Evolutionary conservation across 2,113 vertebrate species (phyloP), one percentile per base, ranked within the genome.

Genomic region (Ancistrus triradiatus): DNA sequence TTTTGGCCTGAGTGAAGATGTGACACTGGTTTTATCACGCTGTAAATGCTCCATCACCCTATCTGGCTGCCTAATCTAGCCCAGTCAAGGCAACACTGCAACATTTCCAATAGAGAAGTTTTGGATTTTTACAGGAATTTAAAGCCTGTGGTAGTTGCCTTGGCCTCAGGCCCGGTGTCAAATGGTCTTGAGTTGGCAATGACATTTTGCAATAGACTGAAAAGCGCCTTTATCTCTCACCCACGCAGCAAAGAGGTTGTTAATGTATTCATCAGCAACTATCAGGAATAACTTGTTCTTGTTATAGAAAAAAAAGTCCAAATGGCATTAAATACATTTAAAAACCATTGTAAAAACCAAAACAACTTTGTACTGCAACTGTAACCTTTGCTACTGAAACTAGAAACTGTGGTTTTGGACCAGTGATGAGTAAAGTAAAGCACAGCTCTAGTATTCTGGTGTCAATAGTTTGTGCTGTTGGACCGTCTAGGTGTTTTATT

Each of bases 131-230:
- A 43, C 28, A 17, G 40, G n/a, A 47, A 21, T 27, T 37, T 22
- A 4, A 62, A 24, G 40, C n/a, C 9, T 48, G 43, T 48, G n/a
- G n/a, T 66, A 35, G 33, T 35, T 46, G 4, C 37, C 42, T 56
- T 56, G 63, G 62, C 62, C 31, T 21, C 27, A 11, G 5, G 40
- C 51, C 62, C n/a, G 3, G 37, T 33, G 27, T 52, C 35, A 43
- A 37, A 63, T 14, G 15, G 6, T n/a, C 31, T 18, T 10, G 21
- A 52, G 48, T 15, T 53, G 61, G 25, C 47, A 28, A 31, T 9
- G 17, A 14, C n/a, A 13, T 22, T 51, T 42, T 28, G 14, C 10
- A 10, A 11, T n/a, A 1, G 22, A 28, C 15, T 19, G 35, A 25
- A 10, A 15, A 17, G 7, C 21, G 0, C 13, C 21, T 35, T 47